Evolutionary conservation across 2,888 invertebrate species (phyloP).

Genomic region (Nephrotoma flavescens): DNA sequence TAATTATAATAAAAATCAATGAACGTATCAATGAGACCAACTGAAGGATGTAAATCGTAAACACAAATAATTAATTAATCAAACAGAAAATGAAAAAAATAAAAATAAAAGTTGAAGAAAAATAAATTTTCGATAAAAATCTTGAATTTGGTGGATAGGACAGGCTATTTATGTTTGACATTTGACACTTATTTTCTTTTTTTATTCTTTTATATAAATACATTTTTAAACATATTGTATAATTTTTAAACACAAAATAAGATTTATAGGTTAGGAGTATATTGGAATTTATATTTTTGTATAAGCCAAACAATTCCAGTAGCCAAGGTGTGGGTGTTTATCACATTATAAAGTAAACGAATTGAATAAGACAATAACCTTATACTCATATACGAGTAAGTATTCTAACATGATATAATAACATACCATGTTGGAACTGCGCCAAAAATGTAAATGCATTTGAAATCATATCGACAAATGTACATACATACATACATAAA

Average conservation of each 20-base stretch:
- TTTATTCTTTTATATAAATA: neutral
- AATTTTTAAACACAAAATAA: neutral
- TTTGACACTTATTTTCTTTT: neutral
- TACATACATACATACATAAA: neutral
- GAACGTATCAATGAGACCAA: neutral
- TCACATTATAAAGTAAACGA: neutral
- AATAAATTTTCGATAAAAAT: neutral
- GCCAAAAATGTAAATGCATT: neutral
- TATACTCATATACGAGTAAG: too few species aligned
- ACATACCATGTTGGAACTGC: neutral
- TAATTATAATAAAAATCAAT: neutral
- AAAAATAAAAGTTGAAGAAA: neutral
- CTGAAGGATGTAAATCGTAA: neutral
- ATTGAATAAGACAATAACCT: neutral
- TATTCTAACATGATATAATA: too few species aligned
- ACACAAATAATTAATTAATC: neutral
- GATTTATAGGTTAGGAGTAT: neutral
- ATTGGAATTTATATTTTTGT: neutral
- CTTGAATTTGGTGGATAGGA: neutral
- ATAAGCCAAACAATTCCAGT: neutral
- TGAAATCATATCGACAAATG: neutral
- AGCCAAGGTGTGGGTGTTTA: neutral
- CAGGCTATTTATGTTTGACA: neutral
- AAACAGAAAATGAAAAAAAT: neutral
- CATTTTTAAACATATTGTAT: neutral